A percentile compares a stretch with the other conserved stretches of the same genome.
Evolutionary conservation across 2,888 invertebrate species (phyloP).

Genomic region (Hydrotaea diabolus): DNA sequence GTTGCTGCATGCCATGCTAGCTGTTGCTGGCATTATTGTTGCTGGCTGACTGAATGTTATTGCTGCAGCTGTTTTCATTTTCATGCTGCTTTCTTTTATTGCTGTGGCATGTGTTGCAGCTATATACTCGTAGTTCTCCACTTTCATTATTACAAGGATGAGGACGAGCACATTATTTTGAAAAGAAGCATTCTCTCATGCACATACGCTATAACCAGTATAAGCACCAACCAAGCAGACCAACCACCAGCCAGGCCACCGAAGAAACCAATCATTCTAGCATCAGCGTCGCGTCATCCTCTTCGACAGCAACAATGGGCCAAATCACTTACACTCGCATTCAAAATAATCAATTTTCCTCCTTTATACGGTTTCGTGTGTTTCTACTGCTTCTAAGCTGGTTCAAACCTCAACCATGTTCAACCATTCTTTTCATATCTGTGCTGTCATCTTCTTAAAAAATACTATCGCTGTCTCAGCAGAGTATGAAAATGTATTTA

Average conservation of each 20-base stretch:
- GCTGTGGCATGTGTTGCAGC: background rate
- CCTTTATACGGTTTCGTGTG: background rate
- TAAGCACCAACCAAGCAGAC: background rate
- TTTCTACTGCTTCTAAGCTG: background rate
- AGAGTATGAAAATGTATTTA: background rate
- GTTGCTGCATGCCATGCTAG: background rate
- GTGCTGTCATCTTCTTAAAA: background rate
- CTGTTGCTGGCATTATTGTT: background rate
- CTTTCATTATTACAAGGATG: background rate
- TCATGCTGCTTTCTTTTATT: background rate
- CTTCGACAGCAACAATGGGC: background rate
- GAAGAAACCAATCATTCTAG: too few relatives aligned
- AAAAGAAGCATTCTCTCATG: background rate
- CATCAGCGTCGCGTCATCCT: too few relatives aligned
- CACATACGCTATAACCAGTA: too few relatives aligned
- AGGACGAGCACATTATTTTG: background rate
- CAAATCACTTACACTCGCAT: background rate
- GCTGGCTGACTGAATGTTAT: background rate
- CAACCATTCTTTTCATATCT: background rate
- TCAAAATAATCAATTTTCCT: constrained; percentile 1
- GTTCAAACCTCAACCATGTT: background rate
- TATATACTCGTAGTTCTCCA: background rate
- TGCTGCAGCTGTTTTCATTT: background rate
- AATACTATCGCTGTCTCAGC: background rate
- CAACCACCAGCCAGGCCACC: background rate